These are phyloP conservation scores for Lagopus muta DNA, from an alignment of 2,113 vertebrate genomes.

Conservation along the genomic window DNA sequence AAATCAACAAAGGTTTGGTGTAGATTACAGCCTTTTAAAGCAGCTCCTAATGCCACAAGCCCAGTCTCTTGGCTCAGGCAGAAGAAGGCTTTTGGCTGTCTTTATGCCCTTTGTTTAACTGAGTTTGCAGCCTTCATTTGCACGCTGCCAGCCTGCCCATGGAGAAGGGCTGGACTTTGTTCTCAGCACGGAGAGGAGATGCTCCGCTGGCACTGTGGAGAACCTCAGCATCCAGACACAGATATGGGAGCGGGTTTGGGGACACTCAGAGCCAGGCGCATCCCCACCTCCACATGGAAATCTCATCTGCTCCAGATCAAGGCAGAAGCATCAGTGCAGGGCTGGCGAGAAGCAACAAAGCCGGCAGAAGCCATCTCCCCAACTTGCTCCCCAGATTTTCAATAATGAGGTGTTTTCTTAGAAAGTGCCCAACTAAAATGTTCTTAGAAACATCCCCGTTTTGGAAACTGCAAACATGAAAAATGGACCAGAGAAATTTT, in stretches of 20 bases:
- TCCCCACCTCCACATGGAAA: not conserved
- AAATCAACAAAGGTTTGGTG: constrained; percentile 26
- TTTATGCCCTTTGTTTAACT: not conserved
- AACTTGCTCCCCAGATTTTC: not conserved
- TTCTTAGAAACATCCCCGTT: not conserved
- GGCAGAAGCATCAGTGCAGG: not conserved
- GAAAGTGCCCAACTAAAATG: not conserved
- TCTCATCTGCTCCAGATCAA: not conserved
- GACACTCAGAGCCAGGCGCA: rapidly evolving
- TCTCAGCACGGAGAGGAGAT: not conserved
- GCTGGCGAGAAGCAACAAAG: not conserved
- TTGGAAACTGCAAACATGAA: not conserved
- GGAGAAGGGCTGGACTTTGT: not conserved
- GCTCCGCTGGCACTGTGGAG: not conserved
- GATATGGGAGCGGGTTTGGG: rapidly evolving
- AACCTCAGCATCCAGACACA: rapidly evolving
- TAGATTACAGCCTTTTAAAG: constrained; percentile 42
- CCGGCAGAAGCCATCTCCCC: rapidly evolving
- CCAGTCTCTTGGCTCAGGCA: not conserved
- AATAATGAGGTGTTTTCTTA: not conserved
- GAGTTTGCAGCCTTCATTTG: not conserved
- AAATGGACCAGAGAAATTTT: not conserved
- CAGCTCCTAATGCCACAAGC: constrained; percentile 24
- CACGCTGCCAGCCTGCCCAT: not conserved
- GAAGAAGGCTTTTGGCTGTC: not conserved